Percentiles rank a stretch among this genome's conserved stretches.
Conservation (phyloP, 2,888 invertebrate species). For the Hirtodrosophila histrioides region DNA sequence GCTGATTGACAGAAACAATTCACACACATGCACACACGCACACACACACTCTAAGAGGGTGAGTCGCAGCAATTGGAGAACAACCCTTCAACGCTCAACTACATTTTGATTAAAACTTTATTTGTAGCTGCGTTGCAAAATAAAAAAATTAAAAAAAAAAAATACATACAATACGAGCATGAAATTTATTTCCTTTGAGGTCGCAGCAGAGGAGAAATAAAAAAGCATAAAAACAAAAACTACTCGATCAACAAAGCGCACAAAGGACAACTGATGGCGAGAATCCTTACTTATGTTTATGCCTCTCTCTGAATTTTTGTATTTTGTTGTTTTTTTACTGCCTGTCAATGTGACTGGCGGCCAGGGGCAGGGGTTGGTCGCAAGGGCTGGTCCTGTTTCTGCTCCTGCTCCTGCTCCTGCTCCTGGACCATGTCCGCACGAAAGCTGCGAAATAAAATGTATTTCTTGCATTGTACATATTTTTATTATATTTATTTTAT, state of each 20-base stretch:
- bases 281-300: conserved; percentile 59
- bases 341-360: conserved; percentile 53
- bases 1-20: conserved; percentile 80
- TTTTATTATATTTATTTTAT: conserved; percentile 21
- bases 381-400: conserved; percentile 19
- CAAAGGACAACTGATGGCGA: conserved; percentile 62
- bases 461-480: conserved; percentile 55
- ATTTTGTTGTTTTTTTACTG: conserved; percentile 19
- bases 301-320: conserved; percentile 27
- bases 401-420: not conserved
- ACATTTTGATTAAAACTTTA: conserved; percentile 79
- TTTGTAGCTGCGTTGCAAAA: conserved; percentile 63
- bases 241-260: conserved; percentile 72
- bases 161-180: conserved; percentile 41
- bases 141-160: conserved; percentile 9
- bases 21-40: conserved; percentile 39
- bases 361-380: conserved; percentile 7
- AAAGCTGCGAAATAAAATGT: conserved; percentile 69
- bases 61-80: conserved; percentile 41
- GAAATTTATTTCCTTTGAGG: conserved; percentile 66
- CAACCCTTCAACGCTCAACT: conserved; percentile 79
- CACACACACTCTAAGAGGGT: conserved; percentile 11
- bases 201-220: conserved; percentile 33
- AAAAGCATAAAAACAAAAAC: conserved; percentile 53
- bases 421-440: conserved; percentile 14